Conservation (phyloP, 2,113 vertebrate species). For the Etheostoma spectabile region DNA sequence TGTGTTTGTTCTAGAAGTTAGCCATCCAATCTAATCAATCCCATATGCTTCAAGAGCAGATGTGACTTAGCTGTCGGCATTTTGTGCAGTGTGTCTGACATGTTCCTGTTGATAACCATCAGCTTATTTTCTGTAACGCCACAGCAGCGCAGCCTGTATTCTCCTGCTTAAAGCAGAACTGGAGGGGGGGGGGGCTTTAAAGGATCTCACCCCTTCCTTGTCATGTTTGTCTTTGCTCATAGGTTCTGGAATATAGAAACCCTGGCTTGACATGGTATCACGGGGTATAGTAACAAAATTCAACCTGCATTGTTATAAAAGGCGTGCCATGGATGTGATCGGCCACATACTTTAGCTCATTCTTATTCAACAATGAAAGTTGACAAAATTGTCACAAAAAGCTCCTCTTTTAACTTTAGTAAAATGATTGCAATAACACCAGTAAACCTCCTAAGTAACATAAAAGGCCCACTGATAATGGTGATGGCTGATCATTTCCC, state of each 20-base stretch:
- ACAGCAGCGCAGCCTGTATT: conserved; percentile 23
- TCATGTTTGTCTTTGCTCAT: conserved; percentile 36
- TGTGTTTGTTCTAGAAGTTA: conserved; percentile 27
- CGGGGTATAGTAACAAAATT: conserved; percentile 48
- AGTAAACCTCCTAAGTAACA: neutral
- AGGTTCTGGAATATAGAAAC: conserved; percentile 32
- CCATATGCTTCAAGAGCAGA: conserved; percentile 27
- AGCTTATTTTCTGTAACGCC: conserved; percentile 9
- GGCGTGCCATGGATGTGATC: conserved; percentile 26
- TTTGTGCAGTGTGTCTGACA: conserved; percentile 26
- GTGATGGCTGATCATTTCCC: conserved; percentile 19
- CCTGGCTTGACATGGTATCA: conserved; percentile 15
- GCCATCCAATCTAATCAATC: conserved; percentile 19
- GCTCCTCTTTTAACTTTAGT: neutral
- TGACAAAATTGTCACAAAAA: conserved; percentile 5
- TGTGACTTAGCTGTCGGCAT: conserved; percentile 35
- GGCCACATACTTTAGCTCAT: neutral
- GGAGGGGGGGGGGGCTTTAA: conserved; percentile 9
- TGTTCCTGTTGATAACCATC: conserved; percentile 44
- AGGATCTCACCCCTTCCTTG: conserved; percentile 33
- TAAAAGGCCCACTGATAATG: neutral
- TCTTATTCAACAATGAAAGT: conserved; percentile 1
- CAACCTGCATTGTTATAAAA: conserved; percentile 51
- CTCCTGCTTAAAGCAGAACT: conserved; percentile 8
- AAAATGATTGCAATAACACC: conserved; percentile 15